These are phyloP conservation scores for Laticauda laticaudata DNA, from an alignment of 2,113 vertebrate species.

Conservation along the genomic window DNA sequence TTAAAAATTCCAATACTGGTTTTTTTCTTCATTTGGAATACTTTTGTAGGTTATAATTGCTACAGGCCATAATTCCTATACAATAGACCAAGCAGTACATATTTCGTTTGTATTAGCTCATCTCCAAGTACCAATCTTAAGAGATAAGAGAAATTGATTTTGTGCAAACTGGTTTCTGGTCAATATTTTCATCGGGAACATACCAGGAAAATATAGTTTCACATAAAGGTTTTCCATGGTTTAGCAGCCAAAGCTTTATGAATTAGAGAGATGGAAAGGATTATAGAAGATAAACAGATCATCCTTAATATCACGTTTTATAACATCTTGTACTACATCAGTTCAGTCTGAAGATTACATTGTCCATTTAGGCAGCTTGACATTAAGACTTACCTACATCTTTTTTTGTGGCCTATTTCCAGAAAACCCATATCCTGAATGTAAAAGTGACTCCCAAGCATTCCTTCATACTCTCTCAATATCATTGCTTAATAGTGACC, in stretches of 20 bases:
- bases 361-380: not conserved
- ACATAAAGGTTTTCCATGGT: conserved; percentile 5
- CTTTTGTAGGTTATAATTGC: conserved; percentile 19
- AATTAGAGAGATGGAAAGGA: conserved; percentile 40
- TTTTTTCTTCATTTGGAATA: conserved; percentile 25
- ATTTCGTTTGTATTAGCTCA: conserved; percentile 28
- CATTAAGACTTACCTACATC: not conserved
- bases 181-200: not conserved
- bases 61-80: conserved; percentile 8
- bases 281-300: conserved; percentile 55
- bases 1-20: conserved; percentile 41
- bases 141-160: conserved; percentile 25
- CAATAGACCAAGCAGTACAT: conserved; percentile 27
- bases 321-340: conserved; percentile 14
- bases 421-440: not conserved
- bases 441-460: not conserved
- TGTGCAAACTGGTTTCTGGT: not conserved
- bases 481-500: not conserved
- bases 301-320: conserved; percentile 43
- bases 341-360: conserved; percentile 35
- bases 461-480: not conserved
- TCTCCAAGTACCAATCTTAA: conserved; percentile 10
- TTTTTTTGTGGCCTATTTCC: not conserved
- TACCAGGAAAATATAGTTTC: not conserved
- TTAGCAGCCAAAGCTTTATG: conserved; percentile 50